These are phyloP conservation scores for Hafferia zeledoni DNA, from an alignment of 2,797 vertebrate species.

Conservation along the genomic window DNA sequence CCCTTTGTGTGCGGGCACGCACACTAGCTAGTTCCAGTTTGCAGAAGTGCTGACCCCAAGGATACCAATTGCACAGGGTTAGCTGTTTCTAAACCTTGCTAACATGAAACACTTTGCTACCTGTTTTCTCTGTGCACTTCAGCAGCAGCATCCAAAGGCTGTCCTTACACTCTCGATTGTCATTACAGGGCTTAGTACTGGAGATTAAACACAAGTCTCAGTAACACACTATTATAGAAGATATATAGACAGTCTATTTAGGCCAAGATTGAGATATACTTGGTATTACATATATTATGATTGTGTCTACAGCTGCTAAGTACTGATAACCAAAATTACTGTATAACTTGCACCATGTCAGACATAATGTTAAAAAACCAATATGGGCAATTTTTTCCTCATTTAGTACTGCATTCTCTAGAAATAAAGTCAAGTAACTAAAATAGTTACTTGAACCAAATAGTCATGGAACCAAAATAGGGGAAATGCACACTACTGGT, in stretches of 20 bases:
- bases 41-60: not conserved
- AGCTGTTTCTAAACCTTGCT: not conserved
- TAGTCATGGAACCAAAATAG: not conserved
- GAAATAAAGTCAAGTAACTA: not conserved
- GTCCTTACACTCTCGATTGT: not conserved
- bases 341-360: not conserved
- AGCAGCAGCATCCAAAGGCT: not conserved
- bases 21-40: not conserved
- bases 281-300: not conserved
- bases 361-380: not conserved
- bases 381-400: not conserved
- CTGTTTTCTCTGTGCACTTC: not conserved
- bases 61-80: not conserved
- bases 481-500: not conserved
- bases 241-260: not conserved
- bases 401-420: not conserved
- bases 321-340: not conserved
- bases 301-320: not conserved
- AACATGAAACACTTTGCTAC: not conserved
- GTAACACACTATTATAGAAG: not conserved
- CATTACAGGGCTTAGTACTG: not conserved
- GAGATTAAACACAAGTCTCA: not conserved
- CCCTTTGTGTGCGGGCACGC: fast-evolving
- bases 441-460: too few relatives aligned
- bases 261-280: not conserved